Evolutionary conservation across 2,797 vertebrate species (phyloP).

Genomic region (Paramormyrops hopkinsi): DNA sequence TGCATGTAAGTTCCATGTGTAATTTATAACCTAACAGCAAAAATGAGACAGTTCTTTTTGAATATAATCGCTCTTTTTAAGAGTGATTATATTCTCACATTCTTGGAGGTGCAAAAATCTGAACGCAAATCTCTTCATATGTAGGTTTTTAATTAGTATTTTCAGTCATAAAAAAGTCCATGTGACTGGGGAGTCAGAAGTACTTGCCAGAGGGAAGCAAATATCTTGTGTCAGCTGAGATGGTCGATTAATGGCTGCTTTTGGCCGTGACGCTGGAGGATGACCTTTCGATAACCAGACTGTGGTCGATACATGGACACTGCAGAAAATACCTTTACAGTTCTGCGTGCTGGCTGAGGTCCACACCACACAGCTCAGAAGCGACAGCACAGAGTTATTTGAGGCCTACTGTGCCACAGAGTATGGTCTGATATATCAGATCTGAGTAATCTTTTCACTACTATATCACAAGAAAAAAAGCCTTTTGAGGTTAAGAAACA

Average conservation of each 20-base stretch:
- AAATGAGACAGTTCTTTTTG: not conserved
- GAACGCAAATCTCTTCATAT: not conserved
- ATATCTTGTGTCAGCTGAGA: not conserved
- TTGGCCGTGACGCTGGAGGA: not conserved
- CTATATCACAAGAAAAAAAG: not conserved
- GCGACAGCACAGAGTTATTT: not conserved
- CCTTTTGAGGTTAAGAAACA: not conserved
- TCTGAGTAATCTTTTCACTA: not conserved
- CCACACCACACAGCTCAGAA: not conserved
- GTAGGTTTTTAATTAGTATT: not conserved
- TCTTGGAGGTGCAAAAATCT: not conserved
- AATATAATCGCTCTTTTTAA: not conserved
- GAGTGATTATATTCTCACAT: not conserved
- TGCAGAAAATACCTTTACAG: not conserved
- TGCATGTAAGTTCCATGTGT: not conserved
- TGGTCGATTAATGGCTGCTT: constrained; percentile 3
- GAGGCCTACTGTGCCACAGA: not conserved
- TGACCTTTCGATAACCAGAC: constrained; percentile 3
- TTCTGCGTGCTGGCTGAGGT: not conserved
- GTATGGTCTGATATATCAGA: not conserved
- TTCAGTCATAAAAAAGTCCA: not conserved
- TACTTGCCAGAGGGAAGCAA: not conserved
- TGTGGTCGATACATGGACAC: not conserved
- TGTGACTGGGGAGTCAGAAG: not conserved
- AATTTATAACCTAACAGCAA: not conserved